Base-by-base conservation (phyloP, 2,797 vertebrate genomes). In the Parotocinclus haroldoi region DNA sequence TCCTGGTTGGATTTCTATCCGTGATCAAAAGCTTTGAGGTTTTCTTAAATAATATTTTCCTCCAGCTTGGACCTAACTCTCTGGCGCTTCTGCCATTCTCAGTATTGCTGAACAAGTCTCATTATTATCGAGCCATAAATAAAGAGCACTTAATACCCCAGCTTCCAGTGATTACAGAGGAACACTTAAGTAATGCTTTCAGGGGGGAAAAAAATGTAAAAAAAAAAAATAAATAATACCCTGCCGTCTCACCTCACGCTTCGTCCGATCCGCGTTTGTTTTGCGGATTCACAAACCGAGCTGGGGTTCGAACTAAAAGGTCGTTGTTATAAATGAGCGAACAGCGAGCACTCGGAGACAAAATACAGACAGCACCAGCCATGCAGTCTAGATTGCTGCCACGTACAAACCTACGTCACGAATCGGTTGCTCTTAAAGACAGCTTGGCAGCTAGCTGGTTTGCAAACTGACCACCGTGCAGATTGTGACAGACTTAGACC, bases 61-160 rank as follows among this genome's bases (percentile, higher is more conserved):
- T 48, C 11, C 53, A 45, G 39, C 16, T 7, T 58, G 52, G 49
- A 64, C 7, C 5, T 16, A 27, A 27, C 27, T 5, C 5, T 2
- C 27, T 64, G 10, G 37, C 49, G 50, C 37, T 63, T 36, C 36
- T 16, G 53, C 53, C 58, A 46, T 42, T 59, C 42, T 14, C 16
- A 52, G 12, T 49, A 56, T 50, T 40, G 66, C 49, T 60, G 61
- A 36, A 57, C 40, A 27, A 14, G 63, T 56, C 54, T 66, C 17
- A 69, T 69, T 45, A 4, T 59, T 63, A 52, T 8, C 49, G 18
- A 45, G 37, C 59, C 60, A 46, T 64, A 73, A 72, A 78, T 78
- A 51, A 73, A 46, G 39, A 16, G 36, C 44, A 63, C 57, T 66
- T 56, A 64, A 73, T 75, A 51, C 63, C 45, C 60, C 63, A 55